Conservation (phyloP, 2,113 vertebrate genomes). For the Atrichornis clamosus region DNA sequence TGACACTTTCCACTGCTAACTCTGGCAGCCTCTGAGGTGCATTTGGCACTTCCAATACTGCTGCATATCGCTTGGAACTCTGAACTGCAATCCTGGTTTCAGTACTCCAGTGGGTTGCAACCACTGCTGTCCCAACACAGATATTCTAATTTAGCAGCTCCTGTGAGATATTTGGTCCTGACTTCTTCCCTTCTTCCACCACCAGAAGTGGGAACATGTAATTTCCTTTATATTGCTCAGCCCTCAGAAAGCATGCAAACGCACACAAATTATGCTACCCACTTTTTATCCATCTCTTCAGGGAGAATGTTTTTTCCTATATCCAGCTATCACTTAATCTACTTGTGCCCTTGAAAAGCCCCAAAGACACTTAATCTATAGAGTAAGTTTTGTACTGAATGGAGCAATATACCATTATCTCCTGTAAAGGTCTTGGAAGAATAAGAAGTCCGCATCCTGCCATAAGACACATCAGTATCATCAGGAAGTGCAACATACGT, state of each 20-base stretch:
- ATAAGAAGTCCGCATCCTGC: not conserved
- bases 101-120: not conserved
- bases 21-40: not conserved
- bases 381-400: not conserved
- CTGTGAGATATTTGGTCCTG: not conserved
- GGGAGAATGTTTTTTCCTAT: not conserved
- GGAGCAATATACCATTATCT: not conserved
- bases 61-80: not conserved
- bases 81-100: not conserved
- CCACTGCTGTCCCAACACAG: not conserved
- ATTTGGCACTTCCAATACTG: not conserved
- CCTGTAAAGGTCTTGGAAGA: not conserved
- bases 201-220: not conserved
- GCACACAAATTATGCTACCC: not conserved
- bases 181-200: not conserved
- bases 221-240: not conserved
- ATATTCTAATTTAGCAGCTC: not conserved
- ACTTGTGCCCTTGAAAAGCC: not conserved
- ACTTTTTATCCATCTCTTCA: not conserved
- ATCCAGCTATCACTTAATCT: not conserved
- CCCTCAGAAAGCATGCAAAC: not conserved
- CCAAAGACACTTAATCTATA: not conserved
- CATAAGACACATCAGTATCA: too few species aligned
- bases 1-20: accelerated
- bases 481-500: not conserved